Evolutionary conservation across 2,797 vertebrate species (phyloP).

Genomic region (Leptoclinus maculatus): DNA sequence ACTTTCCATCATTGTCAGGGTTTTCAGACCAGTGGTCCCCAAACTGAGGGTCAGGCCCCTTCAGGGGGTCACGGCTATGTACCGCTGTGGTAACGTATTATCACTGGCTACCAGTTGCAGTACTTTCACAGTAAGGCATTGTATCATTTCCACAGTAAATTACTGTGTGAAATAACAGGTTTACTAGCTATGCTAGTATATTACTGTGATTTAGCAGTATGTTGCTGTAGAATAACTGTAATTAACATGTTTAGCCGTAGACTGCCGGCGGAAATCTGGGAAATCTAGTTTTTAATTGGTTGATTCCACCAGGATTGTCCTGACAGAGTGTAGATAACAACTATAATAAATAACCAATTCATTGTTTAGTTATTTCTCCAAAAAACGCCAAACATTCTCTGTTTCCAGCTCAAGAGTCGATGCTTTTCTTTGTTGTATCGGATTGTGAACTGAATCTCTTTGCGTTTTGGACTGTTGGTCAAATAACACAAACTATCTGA

Average conservation of each 20-base stretch:
- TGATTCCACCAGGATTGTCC: neutral
- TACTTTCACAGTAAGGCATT: neutral
- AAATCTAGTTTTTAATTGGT: neutral
- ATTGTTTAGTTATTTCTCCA: neutral
- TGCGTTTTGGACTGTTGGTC: neutral
- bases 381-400: neutral
- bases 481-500: neutral
- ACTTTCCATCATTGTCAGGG: constrained; percentile 6
- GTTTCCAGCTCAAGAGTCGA: neutral
- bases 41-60: neutral
- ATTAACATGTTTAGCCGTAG: too few species aligned
- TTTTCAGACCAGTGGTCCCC: neutral
- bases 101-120: neutral
- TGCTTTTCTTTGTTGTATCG: neutral
- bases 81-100: neutral
- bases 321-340: neutral
- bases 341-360: neutral
- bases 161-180: neutral
- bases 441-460: neutral
- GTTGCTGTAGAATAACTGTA: too few species aligned
- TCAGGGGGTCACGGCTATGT: neutral
- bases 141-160: neutral
- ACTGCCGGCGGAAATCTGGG: neutral
- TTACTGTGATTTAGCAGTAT: too few species aligned
- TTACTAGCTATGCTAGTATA: too few species aligned